phyloP scores from a whole-genome alignment of 2,797 vertebrate genomes.

The Anas bahamensis region DNA sequence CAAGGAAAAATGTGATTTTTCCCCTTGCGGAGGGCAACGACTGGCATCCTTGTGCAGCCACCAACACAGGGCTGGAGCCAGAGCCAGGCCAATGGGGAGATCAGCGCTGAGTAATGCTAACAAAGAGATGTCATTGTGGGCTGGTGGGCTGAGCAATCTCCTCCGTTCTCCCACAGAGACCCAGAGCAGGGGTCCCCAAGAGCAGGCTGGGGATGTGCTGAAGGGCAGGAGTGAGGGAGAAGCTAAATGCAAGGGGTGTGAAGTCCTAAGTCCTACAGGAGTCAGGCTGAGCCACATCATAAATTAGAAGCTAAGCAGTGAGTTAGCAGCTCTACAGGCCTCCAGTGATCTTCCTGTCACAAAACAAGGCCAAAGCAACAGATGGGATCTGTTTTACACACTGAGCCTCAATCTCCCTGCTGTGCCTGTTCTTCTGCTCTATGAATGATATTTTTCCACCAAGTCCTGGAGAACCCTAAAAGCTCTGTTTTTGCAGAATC shows the following conservation, averaged over 20 bases:
- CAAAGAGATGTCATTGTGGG: not conserved
- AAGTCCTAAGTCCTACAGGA: not conserved
- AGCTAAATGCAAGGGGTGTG: not conserved
- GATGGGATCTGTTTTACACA: not conserved
- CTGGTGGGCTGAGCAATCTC: not conserved
- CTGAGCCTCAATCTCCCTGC: not conserved
- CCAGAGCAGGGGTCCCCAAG: not conserved
- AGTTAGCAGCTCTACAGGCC: not conserved
- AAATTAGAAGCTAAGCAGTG: not conserved
- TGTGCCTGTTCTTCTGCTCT: not conserved
- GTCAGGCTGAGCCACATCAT: not conserved
- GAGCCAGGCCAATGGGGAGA: not conserved
- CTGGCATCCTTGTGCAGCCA: not conserved
- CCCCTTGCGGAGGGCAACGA: fast-evolving
- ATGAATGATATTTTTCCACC: not conserved
- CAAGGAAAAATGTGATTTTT: not conserved
- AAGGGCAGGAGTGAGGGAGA: not conserved
- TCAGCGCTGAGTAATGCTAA: not conserved
- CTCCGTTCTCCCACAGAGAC: not conserved
- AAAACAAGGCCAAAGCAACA: not conserved
- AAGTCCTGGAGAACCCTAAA: not conserved
- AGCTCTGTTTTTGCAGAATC: not conserved
- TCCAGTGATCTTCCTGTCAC: not conserved
- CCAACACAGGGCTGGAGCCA: not conserved
- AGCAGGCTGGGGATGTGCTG: not conserved